phyloP scores from a whole-genome alignment of 1,140 invertebrate species.

The Orchestia grillus region DNA sequence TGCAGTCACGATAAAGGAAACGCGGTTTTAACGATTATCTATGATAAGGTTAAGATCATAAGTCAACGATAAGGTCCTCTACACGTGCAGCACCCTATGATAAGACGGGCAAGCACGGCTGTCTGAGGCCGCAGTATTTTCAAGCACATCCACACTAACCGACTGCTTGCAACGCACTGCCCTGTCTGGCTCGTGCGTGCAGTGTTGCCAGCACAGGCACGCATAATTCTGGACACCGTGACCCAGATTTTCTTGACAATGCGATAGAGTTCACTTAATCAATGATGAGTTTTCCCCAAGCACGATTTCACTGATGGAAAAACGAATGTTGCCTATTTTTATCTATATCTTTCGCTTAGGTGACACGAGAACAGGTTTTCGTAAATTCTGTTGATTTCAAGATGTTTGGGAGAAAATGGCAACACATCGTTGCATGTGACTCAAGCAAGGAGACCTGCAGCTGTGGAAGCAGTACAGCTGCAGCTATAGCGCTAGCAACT shows the following conservation, averaged over 20 bases:
- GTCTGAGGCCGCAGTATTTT: background rate
- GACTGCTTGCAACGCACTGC: background rate
- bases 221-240: background rate
- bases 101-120: background rate
- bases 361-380: background rate
- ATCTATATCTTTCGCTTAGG: background rate
- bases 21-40: too few relatives aligned
- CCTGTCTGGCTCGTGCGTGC: slow-evolving; percentile 3
- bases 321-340: background rate
- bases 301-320: background rate
- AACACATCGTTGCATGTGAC: background rate
- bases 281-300: background rate
- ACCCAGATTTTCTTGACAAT: background rate
- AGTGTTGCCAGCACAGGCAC: background rate
- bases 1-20: background rate
- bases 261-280: too few relatives aligned
- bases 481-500: background rate
- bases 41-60: background rate
- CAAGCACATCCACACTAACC: background rate
- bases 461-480: background rate
- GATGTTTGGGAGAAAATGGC: background rate
- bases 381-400: background rate
- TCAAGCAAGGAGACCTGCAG: background rate
- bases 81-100: background rate
- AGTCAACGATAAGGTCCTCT: background rate